Evolutionary conservation across 2,888 invertebrate species (phyloP).

Genomic region (Dendrolimus houi): DNA sequence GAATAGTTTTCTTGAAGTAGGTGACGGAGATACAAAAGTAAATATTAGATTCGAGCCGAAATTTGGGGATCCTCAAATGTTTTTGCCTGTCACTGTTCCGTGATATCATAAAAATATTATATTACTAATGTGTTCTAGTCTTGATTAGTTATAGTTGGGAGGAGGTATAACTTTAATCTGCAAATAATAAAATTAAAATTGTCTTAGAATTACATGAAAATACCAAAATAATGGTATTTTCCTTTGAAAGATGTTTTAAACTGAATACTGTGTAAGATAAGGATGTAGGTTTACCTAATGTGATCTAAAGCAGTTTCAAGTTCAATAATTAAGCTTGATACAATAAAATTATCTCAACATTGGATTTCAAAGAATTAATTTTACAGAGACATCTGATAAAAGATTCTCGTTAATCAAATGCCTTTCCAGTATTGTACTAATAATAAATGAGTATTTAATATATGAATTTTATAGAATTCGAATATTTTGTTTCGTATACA

Average conservation of each 20-base stretch:
- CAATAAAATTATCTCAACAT: background rate
- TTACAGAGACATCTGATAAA: no score
- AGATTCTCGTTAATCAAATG: no score
- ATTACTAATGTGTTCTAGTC: conserved; percentile 43
- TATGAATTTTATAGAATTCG: no score
- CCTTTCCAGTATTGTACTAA: no score
- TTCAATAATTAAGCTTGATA: background rate
- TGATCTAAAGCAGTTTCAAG: background rate
- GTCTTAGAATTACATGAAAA: no score
- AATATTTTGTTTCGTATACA: no score
- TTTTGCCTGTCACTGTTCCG: conserved; percentile 84
- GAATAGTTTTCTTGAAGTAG: conserved; percentile 91
- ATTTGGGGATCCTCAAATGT: conserved; percentile 87
- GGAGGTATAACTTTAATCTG: background rate
- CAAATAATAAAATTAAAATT: background rate
- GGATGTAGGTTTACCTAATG: background rate
- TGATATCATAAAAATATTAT: conserved; percentile 40
- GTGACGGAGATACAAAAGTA: conserved; percentile 83
- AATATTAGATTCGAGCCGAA: conserved; percentile 88
- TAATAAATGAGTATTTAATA: no score
- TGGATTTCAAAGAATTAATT: no score
- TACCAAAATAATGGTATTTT: background rate
- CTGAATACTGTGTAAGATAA: background rate
- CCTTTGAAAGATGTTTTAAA: background rate
- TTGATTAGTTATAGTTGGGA: conserved; percentile 23